Evolutionary conservation across 2,888 invertebrate genomes (phyloP).

Genomic region (Drosophila subquinaria): DNA sequence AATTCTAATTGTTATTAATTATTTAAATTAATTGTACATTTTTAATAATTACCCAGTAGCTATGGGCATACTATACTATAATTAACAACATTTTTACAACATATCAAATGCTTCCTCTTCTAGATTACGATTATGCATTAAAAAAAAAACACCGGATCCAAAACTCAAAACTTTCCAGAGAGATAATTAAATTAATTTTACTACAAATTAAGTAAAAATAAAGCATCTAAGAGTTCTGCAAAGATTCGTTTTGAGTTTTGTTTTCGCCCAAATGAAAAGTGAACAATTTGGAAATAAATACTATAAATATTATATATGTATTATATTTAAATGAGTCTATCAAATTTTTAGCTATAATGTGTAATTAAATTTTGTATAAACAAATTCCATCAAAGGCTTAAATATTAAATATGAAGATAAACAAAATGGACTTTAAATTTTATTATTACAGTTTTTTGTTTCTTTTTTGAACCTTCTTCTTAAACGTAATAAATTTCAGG

Average conservation of each 20-base stretch:
- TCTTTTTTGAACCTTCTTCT: background rate
- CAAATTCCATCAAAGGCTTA: slow-evolving; percentile 71
- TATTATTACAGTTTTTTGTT: background rate
- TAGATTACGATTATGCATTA: slow-evolving; percentile 59
- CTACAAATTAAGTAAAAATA: slow-evolving; percentile 26
- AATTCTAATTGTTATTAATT: slow-evolving; percentile 73
- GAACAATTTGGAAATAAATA: slow-evolving; percentile 14
- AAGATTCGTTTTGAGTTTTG: slow-evolving; percentile 50
- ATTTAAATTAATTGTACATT: slow-evolving; percentile 73
- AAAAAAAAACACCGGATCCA: slow-evolving; percentile 9
- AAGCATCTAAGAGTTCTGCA: slow-evolving; percentile 67
- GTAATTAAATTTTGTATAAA: slow-evolving; percentile 74
- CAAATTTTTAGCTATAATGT: slow-evolving; percentile 55
- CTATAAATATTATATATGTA: slow-evolving; percentile 37
- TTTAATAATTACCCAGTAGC: slow-evolving; percentile 29
- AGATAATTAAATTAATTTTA: slow-evolving; percentile 30
- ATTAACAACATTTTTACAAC: slow-evolving; percentile 77
- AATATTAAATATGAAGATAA: slow-evolving; percentile 65
- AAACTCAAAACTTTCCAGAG: slow-evolving; percentile 8
- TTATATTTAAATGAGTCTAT: slow-evolving; percentile 54
- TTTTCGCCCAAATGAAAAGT: slow-evolving; percentile 28
- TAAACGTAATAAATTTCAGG: too few species aligned
- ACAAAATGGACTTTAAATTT: background rate
- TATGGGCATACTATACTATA: slow-evolving; percentile 34
- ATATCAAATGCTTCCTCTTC: slow-evolving; percentile 84